Percentiles rank a stretch among this genome's conserved stretches.
Conservation (phyloP, 37 sponge, comb jelly and placozoan genomes). For the Axinella damicornis region DNA sequence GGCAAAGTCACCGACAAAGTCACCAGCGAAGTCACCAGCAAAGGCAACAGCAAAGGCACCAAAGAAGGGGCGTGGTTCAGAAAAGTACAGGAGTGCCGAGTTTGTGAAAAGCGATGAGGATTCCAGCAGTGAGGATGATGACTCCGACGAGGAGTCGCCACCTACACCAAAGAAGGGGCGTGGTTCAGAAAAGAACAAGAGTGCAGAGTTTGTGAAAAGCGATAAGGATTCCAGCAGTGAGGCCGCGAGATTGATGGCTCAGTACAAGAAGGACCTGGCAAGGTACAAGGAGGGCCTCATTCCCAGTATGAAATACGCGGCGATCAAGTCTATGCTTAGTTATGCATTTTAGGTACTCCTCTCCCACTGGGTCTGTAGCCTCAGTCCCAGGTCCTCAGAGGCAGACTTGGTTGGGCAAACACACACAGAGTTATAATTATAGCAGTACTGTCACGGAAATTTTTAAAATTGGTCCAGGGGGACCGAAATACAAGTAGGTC, state of each 20-base stretch:
- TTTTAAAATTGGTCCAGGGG: too few relatives aligned
- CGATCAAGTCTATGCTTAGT: too few relatives aligned
- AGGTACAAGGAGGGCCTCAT: slow-evolving; percentile 63
- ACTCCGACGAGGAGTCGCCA: not conserved
- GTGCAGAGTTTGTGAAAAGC: slow-evolving; percentile 62
- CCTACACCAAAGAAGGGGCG: too few relatives aligned
- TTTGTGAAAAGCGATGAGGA: slow-evolving; percentile 21
- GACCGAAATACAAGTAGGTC: too few relatives aligned
- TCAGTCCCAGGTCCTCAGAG: too few relatives aligned
- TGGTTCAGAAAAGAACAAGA: slow-evolving; percentile 78
- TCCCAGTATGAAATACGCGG: too few relatives aligned
- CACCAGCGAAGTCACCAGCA: too few relatives aligned
- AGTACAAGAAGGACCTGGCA: slow-evolving; percentile 65
- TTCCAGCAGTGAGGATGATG: slow-evolving; percentile 2
- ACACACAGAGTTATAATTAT: too few relatives aligned
- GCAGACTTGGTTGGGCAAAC: too few relatives aligned
- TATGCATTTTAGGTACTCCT: too few relatives aligned
- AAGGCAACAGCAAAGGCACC: not conserved
- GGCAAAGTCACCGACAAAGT: not conserved
- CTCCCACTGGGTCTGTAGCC: too few relatives aligned
- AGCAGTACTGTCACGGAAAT: too few relatives aligned
- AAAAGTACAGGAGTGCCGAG: slow-evolving; percentile 23
- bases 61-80: not conserved
- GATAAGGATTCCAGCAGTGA: slow-evolving; percentile 32
- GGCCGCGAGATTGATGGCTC: slow-evolving; percentile 49